phyloP scores from a whole-genome alignment of 2,113 vertebrate species.

The Hippocampus comes region DNA sequence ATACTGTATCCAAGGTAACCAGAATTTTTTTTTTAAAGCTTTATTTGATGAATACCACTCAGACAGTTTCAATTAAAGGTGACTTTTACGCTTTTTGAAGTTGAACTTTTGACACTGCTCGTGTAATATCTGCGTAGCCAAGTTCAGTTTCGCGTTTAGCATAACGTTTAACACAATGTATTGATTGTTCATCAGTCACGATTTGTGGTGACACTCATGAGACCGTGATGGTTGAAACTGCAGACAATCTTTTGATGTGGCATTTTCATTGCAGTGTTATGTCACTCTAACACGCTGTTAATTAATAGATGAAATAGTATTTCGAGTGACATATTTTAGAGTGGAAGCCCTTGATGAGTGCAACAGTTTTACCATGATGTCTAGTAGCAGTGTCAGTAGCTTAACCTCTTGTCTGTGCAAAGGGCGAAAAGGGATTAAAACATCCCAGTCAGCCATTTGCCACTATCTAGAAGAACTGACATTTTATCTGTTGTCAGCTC shows the following conservation, averaged over 20 bases:
- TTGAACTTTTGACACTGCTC: too few relatives aligned
- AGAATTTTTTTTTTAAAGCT: too few relatives aligned
- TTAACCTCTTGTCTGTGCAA: conserved; percentile 10
- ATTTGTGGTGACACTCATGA: not conserved
- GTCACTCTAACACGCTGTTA: not conserved
- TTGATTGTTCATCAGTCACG: too few relatives aligned
- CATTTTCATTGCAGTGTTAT: not conserved
- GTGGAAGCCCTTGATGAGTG: not conserved
- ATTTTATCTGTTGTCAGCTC: conserved; percentile 26
- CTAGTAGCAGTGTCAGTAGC: conserved; percentile 12
- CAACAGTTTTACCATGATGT: not conserved
- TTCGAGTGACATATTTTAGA: not conserved
- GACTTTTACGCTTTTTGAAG: too few relatives aligned
- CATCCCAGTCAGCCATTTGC: conserved; percentile 28
- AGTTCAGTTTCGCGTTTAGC: too few relatives aligned
- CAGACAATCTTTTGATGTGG: too few relatives aligned
- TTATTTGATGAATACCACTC: too few relatives aligned
- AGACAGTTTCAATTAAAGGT: too few relatives aligned
- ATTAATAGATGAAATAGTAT: not conserved
- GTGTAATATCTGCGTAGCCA: too few relatives aligned
- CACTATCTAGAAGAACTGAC: conserved; percentile 17
- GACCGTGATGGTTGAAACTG: too few relatives aligned
- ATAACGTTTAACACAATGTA: too few relatives aligned
- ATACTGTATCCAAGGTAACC: too few relatives aligned
- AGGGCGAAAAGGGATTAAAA: conserved; percentile 2